Evolutionary conservation across 2,888 invertebrate genomes (phyloP).

Genomic region (Temnothorax ravouxi): DNA sequence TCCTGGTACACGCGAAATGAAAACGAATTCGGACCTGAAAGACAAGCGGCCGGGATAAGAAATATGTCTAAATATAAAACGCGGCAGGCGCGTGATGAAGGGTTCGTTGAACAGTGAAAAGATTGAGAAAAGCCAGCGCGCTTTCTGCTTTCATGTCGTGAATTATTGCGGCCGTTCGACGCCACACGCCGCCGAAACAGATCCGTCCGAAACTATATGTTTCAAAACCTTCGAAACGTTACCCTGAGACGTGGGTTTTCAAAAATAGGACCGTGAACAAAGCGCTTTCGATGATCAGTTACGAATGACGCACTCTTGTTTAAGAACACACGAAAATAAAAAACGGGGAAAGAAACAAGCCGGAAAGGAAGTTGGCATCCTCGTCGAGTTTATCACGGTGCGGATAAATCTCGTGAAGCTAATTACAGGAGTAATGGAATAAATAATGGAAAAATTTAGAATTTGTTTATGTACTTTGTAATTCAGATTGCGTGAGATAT

Average conservation of each 20-base stretch:
- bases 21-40: conserved; percentile 54
- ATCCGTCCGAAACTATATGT: not conserved
- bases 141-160: conserved; percentile 40
- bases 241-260: not conserved
- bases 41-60: conserved; percentile 44
- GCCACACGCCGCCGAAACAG: not conserved
- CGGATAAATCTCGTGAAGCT: not conserved
- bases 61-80: conserved; percentile 70
- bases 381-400: not conserved
- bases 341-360: not conserved
- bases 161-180: conserved; percentile 50
- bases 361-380: not conserved
- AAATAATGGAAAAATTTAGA: not conserved
- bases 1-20: conserved; percentile 53
- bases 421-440: not conserved
- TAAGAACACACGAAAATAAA: not conserved
- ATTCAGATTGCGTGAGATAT: not conserved
- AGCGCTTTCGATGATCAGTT: not conserved
- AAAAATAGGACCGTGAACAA: conserved; percentile 24
- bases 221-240: conserved; percentile 24
- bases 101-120: conserved; percentile 63
- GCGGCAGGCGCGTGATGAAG: conserved; percentile 57
- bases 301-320: conserved; percentile 18
- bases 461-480: not conserved
- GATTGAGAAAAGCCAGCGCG: conserved; percentile 46